Evolutionary conservation across 2,797 vertebrate genomes (phyloP).

Genomic region (Scleropages formosus): DNA sequence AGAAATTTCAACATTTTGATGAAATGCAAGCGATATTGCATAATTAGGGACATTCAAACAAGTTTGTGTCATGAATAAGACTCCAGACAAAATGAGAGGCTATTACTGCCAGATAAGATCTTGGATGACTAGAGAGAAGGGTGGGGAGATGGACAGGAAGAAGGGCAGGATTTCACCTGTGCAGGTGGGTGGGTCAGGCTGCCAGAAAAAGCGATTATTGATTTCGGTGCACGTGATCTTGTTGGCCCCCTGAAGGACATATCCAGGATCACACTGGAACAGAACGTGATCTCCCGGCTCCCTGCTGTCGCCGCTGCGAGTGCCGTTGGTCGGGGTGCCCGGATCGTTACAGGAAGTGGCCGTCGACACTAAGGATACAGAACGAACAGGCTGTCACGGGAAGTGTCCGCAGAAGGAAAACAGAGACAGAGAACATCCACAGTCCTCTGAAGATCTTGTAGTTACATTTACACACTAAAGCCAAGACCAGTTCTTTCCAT

Average conservation of each 20-base stretch:
- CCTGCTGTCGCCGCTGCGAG: slow-evolving; percentile 85
- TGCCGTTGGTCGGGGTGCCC: slow-evolving; percentile 90
- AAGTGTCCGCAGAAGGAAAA: not conserved
- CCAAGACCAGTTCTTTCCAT: too few relatives aligned
- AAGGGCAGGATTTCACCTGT: slow-evolving; percentile 64
- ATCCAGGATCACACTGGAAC: slow-evolving; percentile 95
- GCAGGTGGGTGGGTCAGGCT: slow-evolving; percentile 92
- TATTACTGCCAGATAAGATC: not conserved
- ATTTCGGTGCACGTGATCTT: slow-evolving; percentile 92
- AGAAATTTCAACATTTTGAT: slow-evolving; percentile 16
- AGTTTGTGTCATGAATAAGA: not conserved
- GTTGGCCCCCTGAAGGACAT: slow-evolving; percentile 83
- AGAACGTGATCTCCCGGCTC: slow-evolving; percentile 87
- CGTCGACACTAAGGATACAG: slow-evolving; percentile 78
- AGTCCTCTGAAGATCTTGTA: too few relatives aligned
- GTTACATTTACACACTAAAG: too few relatives aligned
- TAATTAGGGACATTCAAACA: not conserved
- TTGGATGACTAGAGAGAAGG: not conserved
- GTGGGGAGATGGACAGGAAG: slow-evolving; percentile 5
- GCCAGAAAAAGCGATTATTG: slow-evolving; percentile 96
- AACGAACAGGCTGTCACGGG: not conserved
- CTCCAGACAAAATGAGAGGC: not conserved
- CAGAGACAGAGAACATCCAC: not conserved
- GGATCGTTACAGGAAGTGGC: slow-evolving; percentile 96
- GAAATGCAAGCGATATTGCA: slow-evolving; percentile 10